Conservation (phyloP, 1,140 invertebrate genomes). For the Batillaria attramentaria region DNA sequence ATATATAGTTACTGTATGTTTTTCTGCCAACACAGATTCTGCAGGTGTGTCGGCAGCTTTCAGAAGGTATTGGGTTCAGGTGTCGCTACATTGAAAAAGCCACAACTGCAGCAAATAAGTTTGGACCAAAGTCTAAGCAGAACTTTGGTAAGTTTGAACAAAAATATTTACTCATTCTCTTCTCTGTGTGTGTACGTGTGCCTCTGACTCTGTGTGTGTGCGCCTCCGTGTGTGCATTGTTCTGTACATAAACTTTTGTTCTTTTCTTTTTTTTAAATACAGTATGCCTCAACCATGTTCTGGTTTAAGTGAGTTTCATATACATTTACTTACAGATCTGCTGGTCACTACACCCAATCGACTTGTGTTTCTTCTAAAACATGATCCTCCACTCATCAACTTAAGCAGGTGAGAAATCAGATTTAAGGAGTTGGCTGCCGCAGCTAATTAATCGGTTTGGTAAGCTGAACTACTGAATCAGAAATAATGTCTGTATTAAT, state of each 20-base stretch:
- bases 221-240: no score
- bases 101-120: conserved; percentile 76
- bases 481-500: no score
- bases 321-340: conserved; percentile 80
- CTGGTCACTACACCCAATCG: conserved; percentile 97
- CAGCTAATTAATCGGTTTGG: no score
- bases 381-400: conserved; percentile 82
- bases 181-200: no score
- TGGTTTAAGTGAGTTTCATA: no score
- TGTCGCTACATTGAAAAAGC: conserved; percentile 84
- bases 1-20: neutral
- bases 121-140: conserved; percentile 77
- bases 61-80: conserved; percentile 81
- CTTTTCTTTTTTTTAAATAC: no score
- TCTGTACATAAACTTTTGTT: no score
- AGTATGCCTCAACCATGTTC: no score
- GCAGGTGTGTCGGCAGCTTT: conserved; percentile 83
- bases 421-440: no score
- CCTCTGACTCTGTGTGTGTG: no score
- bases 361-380: conserved; percentile 88
- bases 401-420: conserved; percentile 83
- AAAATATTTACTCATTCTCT: no score
- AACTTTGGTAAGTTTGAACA: conserved; percentile 77
- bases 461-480: no score
- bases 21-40: conserved; percentile 51